phyloP scores from a whole-genome alignment of 2,113 vertebrate genomes.

The Microcebus griseorufus region DNA sequence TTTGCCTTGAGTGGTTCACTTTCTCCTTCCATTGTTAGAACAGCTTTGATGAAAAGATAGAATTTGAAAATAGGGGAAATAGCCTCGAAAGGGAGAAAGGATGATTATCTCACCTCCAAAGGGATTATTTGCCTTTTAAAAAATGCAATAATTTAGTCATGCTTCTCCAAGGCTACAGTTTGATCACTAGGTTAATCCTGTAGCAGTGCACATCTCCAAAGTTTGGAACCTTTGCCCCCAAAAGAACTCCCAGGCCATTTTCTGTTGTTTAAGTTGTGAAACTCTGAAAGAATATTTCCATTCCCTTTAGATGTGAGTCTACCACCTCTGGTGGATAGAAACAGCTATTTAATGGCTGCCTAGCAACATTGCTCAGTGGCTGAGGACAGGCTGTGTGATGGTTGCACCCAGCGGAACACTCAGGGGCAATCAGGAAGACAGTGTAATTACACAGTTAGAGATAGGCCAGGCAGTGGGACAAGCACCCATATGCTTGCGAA shows the following conservation, averaged over 20 bases:
- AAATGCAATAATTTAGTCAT: not conserved
- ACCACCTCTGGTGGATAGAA: slow-evolving; percentile 12
- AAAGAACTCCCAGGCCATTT: slow-evolving; percentile 39
- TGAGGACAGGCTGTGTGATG: not conserved
- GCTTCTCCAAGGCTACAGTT: slow-evolving; percentile 27
- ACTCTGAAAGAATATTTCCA: slow-evolving; percentile 32
- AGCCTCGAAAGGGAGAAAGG: not conserved
- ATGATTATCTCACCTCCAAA: not conserved
- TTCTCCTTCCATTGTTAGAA: slow-evolving; percentile 3
- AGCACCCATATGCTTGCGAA: slow-evolving; percentile 68
- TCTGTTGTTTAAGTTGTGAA: slow-evolving; percentile 46
- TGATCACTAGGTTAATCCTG: slow-evolving; percentile 42
- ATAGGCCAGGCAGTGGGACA: slow-evolving; percentile 75
- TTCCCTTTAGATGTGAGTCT: slow-evolving; percentile 45
- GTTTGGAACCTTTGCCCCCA: not conserved
- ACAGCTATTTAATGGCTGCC: slow-evolving; percentile 65
- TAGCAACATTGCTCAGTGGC: slow-evolving; percentile 46
- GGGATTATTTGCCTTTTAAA: slow-evolving; percentile 29
- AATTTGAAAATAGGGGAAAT: slow-evolving; percentile 35
- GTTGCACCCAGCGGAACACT: slow-evolving; percentile 52
- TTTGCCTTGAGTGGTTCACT: not conserved
- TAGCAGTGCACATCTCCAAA: not conserved
- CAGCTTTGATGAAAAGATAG: slow-evolving; percentile 32
- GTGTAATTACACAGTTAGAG: slow-evolving; percentile 70
- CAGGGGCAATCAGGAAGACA: slow-evolving; percentile 70